Conservation (phyloP, 2,113 vertebrate species). For the Xenus cinereus region DNA sequence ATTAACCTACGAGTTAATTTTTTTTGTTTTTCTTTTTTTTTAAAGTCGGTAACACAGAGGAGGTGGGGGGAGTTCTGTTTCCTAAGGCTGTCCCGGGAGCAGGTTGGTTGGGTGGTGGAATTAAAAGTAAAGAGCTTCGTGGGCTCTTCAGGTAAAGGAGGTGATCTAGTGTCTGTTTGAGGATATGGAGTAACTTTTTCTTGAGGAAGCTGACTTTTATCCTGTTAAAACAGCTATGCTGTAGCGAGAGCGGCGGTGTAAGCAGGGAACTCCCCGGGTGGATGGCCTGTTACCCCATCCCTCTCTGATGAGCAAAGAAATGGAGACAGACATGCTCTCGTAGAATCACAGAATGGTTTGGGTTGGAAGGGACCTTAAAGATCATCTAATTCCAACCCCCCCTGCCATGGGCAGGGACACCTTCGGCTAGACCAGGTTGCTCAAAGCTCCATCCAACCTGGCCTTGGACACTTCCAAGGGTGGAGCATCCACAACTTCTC, state of each 20-base stretch:
- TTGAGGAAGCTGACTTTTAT: background rate
- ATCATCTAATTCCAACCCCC: background rate
- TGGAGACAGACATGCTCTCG: fast-evolving
- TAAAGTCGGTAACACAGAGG: background rate
- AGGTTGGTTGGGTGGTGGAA: fast-evolving
- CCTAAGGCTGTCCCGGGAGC: background rate
- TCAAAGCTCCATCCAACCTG: background rate
- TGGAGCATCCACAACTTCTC: background rate
- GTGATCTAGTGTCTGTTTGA: background rate
- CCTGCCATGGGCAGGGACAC: background rate
- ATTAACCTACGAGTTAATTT: background rate
- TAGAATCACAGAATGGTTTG: background rate
- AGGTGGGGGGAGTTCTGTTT: background rate
- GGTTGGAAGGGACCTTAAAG: background rate
- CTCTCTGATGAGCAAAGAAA: background rate
- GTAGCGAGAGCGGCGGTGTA: background rate
- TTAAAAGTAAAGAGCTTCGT: fast-evolving
- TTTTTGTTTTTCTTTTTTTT: background rate
- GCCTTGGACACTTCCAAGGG: background rate
- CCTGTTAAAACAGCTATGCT: background rate
- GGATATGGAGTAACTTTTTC: background rate
- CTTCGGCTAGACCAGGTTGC: background rate
- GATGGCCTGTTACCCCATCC: too few species aligned
- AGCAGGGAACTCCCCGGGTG: background rate
- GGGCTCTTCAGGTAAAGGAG: background rate